These are phyloP conservation scores for Rhogogaster chlorosoma DNA, from an alignment of 2,888 invertebrate genomes.

Conservation along the genomic window DNA sequence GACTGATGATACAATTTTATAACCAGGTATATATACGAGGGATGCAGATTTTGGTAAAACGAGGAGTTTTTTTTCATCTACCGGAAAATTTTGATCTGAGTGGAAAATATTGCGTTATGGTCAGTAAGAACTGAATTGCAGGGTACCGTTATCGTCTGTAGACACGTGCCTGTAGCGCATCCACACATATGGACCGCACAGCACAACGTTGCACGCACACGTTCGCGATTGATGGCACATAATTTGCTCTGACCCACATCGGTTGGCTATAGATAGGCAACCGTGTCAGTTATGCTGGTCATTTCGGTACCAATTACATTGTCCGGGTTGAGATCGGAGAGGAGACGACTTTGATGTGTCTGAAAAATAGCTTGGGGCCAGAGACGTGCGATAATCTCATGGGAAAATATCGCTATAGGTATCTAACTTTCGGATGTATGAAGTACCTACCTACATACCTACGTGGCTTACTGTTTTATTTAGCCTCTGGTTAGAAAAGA, in stretches of 20 bases:
- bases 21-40: too few species aligned
- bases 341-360: conserved; percentile 4
- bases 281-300: conserved; percentile 38
- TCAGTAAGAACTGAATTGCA: conserved; percentile 27
- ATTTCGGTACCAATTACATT: conserved; percentile 33
- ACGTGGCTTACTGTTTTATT: not conserved
- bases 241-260: conserved; percentile 41
- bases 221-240: conserved; percentile 43
- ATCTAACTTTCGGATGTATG: not conserved
- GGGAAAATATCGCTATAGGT: conserved; percentile 4
- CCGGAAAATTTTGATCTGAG: not conserved
- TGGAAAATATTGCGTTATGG: not conserved
- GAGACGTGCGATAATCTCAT: conserved; percentile 5
- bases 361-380: not conserved
- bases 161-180: conserved; percentile 25
- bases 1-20: not conserved
- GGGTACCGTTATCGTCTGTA: conserved; percentile 38
- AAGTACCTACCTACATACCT: not conserved
- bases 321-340: not conserved
- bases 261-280: conserved; percentile 38
- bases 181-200: not conserved
- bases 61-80: not conserved
- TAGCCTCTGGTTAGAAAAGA: not conserved
- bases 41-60: not conserved
- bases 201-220: conserved; percentile 10